Percentiles rank a stretch among this genome's conserved stretches.
Conservation (phyloP, 2,113 vertebrate genomes). For the Misgurnus anguillicaudatus region DNA sequence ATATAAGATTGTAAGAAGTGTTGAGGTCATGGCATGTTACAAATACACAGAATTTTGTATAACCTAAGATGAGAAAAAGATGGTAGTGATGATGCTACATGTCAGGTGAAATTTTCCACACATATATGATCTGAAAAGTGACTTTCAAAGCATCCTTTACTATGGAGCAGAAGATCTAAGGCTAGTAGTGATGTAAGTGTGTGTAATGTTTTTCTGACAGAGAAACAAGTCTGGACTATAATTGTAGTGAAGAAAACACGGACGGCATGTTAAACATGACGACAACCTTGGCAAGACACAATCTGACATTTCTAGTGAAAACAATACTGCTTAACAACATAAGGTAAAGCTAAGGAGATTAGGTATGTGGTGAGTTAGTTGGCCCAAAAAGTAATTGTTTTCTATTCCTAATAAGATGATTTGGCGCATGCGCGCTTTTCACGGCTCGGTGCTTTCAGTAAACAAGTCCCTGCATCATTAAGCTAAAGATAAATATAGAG, state of each 20-base stretch:
- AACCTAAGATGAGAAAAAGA: no score
- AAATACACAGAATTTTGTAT: background rate
- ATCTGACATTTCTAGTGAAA: conserved; percentile 12
- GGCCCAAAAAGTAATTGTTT: no score
- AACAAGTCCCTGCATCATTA: background rate
- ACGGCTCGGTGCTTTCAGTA: background rate
- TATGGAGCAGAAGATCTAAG: background rate
- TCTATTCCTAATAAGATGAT: no score
- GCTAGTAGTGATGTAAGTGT: conserved; percentile 30
- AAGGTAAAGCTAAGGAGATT: background rate
- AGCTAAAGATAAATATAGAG: background rate
- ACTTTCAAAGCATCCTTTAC: conserved; percentile 14
- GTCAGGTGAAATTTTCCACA: background rate
- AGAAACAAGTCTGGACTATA: conserved; percentile 34
- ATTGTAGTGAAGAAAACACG: conserved; percentile 21
- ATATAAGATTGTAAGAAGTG: background rate
- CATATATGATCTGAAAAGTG: background rate
- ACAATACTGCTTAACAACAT: background rate
- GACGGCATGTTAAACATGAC: conserved; percentile 41
- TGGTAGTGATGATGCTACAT: no score
- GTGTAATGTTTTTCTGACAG: conserved; percentile 34
- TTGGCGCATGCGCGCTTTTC: no score
- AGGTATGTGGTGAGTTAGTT: background rate
- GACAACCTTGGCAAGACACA: conserved; percentile 31
- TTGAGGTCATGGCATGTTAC: background rate